Evolutionary conservation across 92 coral and sea anemone species (phyloP).

Genomic region (Zoanthus gigantus): DNA sequence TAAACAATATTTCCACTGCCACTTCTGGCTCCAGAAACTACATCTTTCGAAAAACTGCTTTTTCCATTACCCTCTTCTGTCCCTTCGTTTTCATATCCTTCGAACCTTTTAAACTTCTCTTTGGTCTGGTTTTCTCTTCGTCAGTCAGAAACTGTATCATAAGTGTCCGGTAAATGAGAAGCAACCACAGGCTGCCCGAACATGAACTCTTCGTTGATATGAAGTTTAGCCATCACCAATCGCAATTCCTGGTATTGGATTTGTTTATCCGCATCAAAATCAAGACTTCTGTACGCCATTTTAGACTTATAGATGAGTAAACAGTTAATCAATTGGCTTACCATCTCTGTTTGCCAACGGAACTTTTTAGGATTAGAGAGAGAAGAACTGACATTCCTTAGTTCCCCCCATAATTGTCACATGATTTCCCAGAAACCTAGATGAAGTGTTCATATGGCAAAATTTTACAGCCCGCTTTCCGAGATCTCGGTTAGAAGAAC

Average conservation of each 20-base stretch:
- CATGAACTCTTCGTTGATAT: neutral
- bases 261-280: constrained; percentile 44
- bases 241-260: neutral
- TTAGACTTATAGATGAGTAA: constrained; percentile 50
- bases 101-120: neutral
- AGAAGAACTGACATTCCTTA: constrained; percentile 15
- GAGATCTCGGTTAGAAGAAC: constrained; percentile 38
- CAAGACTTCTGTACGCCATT: constrained; percentile 56
- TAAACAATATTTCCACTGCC: constrained; percentile 62
- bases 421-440: neutral
- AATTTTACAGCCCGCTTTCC: constrained; percentile 35
- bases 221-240: neutral
- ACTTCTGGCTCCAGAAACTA: constrained; percentile 56
- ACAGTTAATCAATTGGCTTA: constrained; percentile 43
- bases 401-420: constrained; percentile 26
- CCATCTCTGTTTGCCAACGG: constrained; percentile 46
- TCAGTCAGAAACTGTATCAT: neutral
- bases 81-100: neutral
- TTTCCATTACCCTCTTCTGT: neutral
- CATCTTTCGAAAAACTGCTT: neutral
- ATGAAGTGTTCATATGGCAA: constrained; percentile 53
- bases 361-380: constrained; percentile 35
- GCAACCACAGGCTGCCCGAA: neutral
- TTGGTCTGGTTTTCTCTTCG: neutral
- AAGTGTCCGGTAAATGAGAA: neutral